These are phyloP conservation scores for Valencia hispanica DNA, from an alignment of 2,797 vertebrate species.

Conservation along the genomic window DNA sequence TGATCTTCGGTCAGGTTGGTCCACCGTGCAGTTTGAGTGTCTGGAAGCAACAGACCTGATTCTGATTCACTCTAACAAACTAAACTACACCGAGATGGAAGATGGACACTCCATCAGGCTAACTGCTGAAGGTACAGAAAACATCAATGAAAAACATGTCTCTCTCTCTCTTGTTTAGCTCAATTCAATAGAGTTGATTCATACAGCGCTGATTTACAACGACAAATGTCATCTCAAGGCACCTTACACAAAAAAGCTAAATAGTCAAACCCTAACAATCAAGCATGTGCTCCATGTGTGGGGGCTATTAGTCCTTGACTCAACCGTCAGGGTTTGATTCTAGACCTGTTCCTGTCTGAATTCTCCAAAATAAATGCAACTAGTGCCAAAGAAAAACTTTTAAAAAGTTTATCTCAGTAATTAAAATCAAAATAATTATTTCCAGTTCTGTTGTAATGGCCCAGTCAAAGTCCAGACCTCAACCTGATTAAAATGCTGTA, in stretches of 20 bases:
- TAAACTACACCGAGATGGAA: constrained; percentile 75
- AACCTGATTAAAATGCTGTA: neutral
- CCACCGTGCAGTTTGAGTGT: constrained; percentile 80
- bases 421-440: neutral
- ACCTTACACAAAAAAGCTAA: neutral
- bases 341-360: neutral
- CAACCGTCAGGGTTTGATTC: neutral
- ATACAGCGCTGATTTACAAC: neutral
- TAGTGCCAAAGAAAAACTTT: neutral
- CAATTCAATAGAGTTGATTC: neutral
- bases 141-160: neutral
- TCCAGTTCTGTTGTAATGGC: neutral
- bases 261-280: neutral
- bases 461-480: neutral
- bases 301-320: neutral
- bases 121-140: constrained; percentile 36
- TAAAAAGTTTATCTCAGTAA: neutral
- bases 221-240: too few species aligned
- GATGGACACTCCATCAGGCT: constrained; percentile 32
- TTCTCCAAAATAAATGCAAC: neutral
- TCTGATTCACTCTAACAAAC: constrained; percentile 91
- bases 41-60: constrained; percentile 78
- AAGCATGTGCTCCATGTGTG: neutral
- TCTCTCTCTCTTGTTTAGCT: neutral
- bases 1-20: constrained; percentile 34